These are phyloP conservation scores for Polymixis flavicincta DNA, from an alignment of 2,888 invertebrate genomes.

Conservation along the genomic window DNA sequence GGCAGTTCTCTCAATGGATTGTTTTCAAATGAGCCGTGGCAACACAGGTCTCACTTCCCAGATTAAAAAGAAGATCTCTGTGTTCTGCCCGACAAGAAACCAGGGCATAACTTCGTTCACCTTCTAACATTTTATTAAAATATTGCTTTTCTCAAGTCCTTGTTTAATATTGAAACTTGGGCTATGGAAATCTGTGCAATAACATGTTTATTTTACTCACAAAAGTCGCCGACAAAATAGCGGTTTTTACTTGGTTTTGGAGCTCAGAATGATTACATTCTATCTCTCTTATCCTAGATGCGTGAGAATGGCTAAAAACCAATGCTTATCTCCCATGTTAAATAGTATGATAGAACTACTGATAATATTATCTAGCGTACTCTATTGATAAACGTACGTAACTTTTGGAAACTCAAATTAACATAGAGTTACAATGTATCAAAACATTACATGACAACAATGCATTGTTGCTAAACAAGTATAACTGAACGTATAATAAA, in stretches of 20 bases:
- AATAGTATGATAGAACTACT: not conserved
- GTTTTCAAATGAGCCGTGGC: conserved; percentile 74
- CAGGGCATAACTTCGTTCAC: conserved; percentile 90
- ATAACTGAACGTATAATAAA: not conserved
- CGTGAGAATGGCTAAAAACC: not conserved
- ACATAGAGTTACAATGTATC: not conserved
- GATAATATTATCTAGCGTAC: not conserved
- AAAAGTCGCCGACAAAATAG: not conserved
- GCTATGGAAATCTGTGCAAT: not conserved
- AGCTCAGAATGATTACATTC: not conserved
- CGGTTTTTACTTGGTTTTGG: not conserved
- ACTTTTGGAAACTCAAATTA: not conserved
- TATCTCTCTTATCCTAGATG: not conserved
- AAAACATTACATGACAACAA: conserved; percentile 6
- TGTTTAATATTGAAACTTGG: not conserved
- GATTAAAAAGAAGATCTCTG: conserved; percentile 89
- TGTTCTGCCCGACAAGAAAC: conserved; percentile 86
- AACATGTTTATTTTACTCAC: not conserved
- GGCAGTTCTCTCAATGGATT: conserved; percentile 74
- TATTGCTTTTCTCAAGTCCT: not conserved
- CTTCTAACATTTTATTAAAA: conserved; percentile 85
- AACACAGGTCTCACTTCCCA: conserved; percentile 82
- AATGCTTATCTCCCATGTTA: not conserved
- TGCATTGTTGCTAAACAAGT: not conserved
- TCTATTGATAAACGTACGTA: not conserved